Percentiles rank a stretch among this genome's conserved stretches.
Conservation (phyloP, 2,113 vertebrate genomes). For the Neodontobutis hainanensis region DNA sequence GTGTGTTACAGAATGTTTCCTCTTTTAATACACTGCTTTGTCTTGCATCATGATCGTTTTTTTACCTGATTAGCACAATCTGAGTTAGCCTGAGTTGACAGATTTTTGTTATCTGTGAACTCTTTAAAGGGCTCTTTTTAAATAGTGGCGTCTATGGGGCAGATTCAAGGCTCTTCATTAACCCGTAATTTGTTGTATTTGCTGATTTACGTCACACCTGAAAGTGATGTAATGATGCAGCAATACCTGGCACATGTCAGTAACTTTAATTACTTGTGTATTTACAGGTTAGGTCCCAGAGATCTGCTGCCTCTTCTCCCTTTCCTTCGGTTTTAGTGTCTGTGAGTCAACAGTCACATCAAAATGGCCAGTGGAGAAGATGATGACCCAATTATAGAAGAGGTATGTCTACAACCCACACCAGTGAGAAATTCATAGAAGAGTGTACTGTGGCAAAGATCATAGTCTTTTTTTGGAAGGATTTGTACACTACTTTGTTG, state of each 20-base stretch:
- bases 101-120: background rate
- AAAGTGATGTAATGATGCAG: background rate
- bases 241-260: background rate
- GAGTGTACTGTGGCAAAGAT: too few species aligned
- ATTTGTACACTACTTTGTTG: too few species aligned
- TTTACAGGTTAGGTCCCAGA: conserved; percentile 54
- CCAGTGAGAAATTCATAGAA: background rate
- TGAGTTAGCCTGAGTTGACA: conserved; percentile 22
- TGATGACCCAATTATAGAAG: conserved; percentile 96
- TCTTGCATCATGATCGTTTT: conserved; percentile 55
- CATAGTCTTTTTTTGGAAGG: too few species aligned
- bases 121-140: background rate
- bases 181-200: background rate
- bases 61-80: conserved; percentile 26
- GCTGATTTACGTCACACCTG: background rate
- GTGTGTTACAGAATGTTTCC: background rate
- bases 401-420: conserved; percentile 76
- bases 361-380: conserved; percentile 98
- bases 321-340: conserved; percentile 15
- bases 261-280: conserved; percentile 3
- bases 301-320: conserved; percentile 43
- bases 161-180: background rate
- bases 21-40: conserved; percentile 9
- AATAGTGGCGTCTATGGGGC: too few species aligned
- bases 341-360: conserved; percentile 38